Conservation (phyloP, 2,113 vertebrate species). For the Centropus bengalensis region DNA sequence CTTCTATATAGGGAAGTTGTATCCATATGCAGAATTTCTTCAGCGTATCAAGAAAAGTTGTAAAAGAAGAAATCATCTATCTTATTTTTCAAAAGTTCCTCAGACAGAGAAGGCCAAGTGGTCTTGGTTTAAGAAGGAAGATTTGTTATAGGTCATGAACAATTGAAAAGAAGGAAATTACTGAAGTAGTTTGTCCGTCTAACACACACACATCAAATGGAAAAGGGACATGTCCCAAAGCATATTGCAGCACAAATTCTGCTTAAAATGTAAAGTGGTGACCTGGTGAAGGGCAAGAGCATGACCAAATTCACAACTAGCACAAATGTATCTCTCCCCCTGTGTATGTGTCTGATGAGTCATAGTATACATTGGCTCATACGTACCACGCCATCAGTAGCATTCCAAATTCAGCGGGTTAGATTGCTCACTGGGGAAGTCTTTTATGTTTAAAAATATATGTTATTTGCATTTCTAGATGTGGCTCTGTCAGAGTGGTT, state of each 20-base stretch:
- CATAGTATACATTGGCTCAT: background rate
- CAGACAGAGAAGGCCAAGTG: background rate
- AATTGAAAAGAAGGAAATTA: background rate
- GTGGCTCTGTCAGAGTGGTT: background rate
- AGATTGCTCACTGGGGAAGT: background rate
- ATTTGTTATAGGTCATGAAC: background rate
- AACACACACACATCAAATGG: background rate
- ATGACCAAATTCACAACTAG: background rate
- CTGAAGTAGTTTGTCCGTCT: background rate
- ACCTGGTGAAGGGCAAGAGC: background rate
- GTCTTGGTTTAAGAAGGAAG: background rate
- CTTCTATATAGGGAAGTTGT: background rate
- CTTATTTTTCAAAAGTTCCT: background rate
- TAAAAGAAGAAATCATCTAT: background rate
- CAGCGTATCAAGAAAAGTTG: background rate
- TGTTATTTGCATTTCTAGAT: background rate
- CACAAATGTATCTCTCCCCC: background rate
- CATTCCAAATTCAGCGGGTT: background rate
- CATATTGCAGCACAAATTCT: background rate
- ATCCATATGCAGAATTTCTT: background rate
- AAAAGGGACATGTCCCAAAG: background rate
- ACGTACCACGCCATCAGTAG: background rate
- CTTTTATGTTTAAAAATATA: background rate
- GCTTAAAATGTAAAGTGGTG: background rate
- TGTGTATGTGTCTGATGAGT: background rate